These are phyloP conservation scores for Otolemur crassicaudatus DNA, from an alignment of 2,797 vertebrate species.

Conservation along the genomic window DNA sequence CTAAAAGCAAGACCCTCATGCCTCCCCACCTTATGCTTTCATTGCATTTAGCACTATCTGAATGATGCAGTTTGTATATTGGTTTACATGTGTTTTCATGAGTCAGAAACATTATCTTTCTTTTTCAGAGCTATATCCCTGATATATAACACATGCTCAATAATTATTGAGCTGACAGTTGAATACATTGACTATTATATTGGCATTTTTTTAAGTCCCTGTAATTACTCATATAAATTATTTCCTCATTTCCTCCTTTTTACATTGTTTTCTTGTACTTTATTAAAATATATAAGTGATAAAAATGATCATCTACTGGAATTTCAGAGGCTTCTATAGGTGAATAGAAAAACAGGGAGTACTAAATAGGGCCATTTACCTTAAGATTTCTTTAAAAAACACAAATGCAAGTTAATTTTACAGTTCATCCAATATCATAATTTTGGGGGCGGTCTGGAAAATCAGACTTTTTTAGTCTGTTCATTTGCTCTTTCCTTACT, in stretches of 20 bases:
- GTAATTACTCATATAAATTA: background rate
- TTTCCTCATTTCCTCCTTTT: background rate
- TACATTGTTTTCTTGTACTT: constrained; percentile 6
- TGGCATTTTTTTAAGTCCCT: background rate
- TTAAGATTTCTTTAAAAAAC: background rate
- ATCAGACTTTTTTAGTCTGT: background rate
- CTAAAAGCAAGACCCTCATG: background rate
- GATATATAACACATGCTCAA: background rate
- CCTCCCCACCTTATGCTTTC: background rate
- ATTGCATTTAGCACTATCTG: background rate
- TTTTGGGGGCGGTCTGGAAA: background rate
- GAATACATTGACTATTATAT: background rate
- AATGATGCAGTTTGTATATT: background rate
- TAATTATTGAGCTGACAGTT: background rate
- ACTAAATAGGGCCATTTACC: background rate
- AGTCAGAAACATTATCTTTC: background rate
- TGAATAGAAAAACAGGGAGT: background rate
- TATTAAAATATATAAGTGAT: background rate
- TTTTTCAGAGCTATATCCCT: background rate
- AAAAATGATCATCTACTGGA: background rate
- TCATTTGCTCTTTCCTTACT: background rate
- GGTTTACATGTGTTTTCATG: background rate
- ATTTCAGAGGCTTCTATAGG: background rate
- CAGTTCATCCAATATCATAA: background rate
- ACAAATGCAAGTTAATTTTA: background rate